Evolutionary conservation across 1,140 invertebrate species (phyloP), one percentile per base, ranked within the genome.

Genomic region (Drosophila prosaltans): DNA sequence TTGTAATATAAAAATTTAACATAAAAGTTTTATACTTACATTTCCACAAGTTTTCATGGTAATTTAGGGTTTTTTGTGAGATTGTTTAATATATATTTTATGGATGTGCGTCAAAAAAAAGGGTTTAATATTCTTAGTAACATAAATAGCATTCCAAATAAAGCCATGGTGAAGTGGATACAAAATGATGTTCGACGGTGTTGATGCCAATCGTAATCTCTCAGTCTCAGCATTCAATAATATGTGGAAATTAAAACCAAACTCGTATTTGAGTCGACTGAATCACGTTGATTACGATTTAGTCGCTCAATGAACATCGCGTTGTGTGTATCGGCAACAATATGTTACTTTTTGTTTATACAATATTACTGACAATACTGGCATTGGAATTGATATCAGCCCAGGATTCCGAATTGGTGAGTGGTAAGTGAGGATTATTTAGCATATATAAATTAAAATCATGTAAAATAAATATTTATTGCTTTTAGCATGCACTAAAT

Each of bases 401-500:
- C 10, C 76, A 72, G 45, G 63, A 78, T 54, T 30, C 41, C 32
- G 76, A 78, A 21, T 1, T 78, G 48, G 74, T 72, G 2, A 67
- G 30, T 40, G 58, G 76, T 78, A 39, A 4, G 76, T 67, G 8
- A 9, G 8, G 3, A 51, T 36, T 6, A 36, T 36, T 6, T 9
- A 24, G 2, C 8, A 48, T 9, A 24, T 9, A n/a, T 9, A 2
- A 7, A 1, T 10, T 26, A 26, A 10, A 1, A 10, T 0, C 2
- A 9, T 26, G n/a, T 10, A 10, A 8, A 16, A 2, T 45, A 3
- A 45, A 40, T 10, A 10, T 39, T 2, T 7, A 4, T 40, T 40
- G 7, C n/a, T 24, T 2, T 2, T 11, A 30, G n/a, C 51, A 91
- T 91, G 88, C 39, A 66, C 72, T 1, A 30, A 11, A 0, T 83